Base-by-base conservation (phyloP, 2,797 vertebrate species). In the Gouania willdenowi region DNA sequence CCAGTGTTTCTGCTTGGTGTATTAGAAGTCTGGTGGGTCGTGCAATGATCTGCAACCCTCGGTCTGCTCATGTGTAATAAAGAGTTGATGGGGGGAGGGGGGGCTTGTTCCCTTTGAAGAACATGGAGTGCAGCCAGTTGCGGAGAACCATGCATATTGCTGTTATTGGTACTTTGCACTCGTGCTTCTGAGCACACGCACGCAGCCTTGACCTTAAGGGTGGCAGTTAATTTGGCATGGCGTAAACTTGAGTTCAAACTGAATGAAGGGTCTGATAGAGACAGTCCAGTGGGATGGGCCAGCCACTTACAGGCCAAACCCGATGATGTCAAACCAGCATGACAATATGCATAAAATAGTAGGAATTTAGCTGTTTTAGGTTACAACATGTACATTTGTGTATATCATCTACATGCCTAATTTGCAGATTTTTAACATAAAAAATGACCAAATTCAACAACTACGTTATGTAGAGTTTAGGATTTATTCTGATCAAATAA, bases 141-240 rank as follows among this genome's bases (percentile, higher is more conserved):
- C 51, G 62, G 75, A 81, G 62, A 70, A 70, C 38, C 48, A 26
- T 67, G 65, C 37, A 16, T 30, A 61, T 49, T 41, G 39, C 63
- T 68, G 42, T 63, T 62, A 62, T 69, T 77, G 60, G 48, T 45
- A 54, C 41, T 46, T 56, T 40, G 49, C 48, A 38, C 29, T 64
- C 42, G 42, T 41, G 36, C 40, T 37, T 54, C 67, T 66, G 50
- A 57, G 49, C 43, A 57, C 58, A 79, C 31, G 31, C 66, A 75
- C 26, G 24, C 47, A 62, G 66, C 57, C 41, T 41, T 75, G 75
- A 76, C 68, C 63, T 75, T 72, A 68, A 80, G 47, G 73, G 60
- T 29, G 38, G 48, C 59, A 75, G 60, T 47, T 66, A 80, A 81
- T 84, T 75, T 82, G 74, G 57, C 73, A 76, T 80, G 59, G 66